Evolutionary conservation across 1,140 invertebrate genomes (phyloP).

Genomic region (Drosophila serrata): DNA sequence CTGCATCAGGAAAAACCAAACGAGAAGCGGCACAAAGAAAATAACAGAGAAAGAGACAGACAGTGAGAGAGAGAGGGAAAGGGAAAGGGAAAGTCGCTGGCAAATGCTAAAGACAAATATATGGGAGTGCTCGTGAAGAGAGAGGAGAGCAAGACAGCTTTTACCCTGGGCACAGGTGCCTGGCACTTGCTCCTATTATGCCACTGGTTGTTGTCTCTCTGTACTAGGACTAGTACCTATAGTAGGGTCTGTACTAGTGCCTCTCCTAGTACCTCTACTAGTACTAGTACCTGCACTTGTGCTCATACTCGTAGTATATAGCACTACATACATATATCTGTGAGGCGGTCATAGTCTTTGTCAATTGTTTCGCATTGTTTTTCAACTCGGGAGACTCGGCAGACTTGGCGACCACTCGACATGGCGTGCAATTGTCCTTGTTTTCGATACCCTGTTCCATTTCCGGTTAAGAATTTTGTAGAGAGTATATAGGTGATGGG

Average conservation of each 20-base stretch:
- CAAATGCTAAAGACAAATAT: slow-evolving; percentile 75
- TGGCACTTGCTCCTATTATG: slow-evolving; percentile 61
- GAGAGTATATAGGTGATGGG: background rate
- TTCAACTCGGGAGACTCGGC: slow-evolving; percentile 60
- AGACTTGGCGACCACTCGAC: slow-evolving; percentile 68
- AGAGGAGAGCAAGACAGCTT: background rate
- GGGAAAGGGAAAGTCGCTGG: slow-evolving; percentile 36
- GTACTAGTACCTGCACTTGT: slow-evolving; percentile 1
- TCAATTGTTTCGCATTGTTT: slow-evolving; percentile 76
- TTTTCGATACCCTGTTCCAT: slow-evolving; percentile 42
- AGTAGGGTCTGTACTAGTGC: too few relatives aligned
- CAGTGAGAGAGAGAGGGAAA: background rate
- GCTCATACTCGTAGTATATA: background rate
- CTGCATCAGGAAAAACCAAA: slow-evolving; percentile 2
- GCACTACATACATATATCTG: background rate
- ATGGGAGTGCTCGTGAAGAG: slow-evolving; percentile 3
- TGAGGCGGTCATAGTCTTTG: slow-evolving; percentile 18
- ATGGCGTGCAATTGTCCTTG: slow-evolving; percentile 69
- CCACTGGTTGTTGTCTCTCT: slow-evolving; percentile 13
- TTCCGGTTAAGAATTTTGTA: too few relatives aligned
- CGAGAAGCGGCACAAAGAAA: slow-evolving; percentile 9
- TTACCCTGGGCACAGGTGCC: slow-evolving; percentile 52
- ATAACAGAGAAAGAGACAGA: background rate
- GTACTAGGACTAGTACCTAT: background rate
- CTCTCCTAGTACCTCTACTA: background rate